Evolutionary conservation across 2,113 vertebrate genomes (phyloP).

Genomic region (Ctenodactylus gundi): DNA sequence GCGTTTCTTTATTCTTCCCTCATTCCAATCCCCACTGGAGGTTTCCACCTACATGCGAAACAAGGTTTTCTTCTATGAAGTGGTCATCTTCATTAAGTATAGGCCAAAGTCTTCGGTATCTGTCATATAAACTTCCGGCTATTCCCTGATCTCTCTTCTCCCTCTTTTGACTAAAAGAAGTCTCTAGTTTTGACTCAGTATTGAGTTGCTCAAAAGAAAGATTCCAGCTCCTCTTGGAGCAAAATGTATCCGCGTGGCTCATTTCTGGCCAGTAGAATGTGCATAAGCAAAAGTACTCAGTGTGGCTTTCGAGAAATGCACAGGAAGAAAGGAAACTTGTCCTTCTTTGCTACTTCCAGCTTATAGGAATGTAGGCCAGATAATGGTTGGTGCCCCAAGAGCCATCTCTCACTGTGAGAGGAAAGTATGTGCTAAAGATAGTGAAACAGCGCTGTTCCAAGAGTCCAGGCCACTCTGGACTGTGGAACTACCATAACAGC

Average conservation of each 20-base stretch:
- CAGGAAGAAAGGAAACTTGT: neutral
- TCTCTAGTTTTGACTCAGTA: neutral
- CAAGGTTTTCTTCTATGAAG: neutral
- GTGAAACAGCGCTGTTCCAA: neutral
- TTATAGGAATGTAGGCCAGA: neutral
- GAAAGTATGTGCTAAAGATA: neutral
- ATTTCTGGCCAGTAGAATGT: neutral
- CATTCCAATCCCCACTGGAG: neutral
- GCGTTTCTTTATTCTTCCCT: neutral
- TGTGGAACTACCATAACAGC: neutral
- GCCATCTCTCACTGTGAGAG: neutral
- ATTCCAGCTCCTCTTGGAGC: neutral
- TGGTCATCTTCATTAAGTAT: neutral
- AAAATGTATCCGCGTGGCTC: neutral
- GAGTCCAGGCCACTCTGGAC: neutral
- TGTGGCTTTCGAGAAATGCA: neutral
- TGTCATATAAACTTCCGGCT: neutral
- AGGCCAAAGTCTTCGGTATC: neutral
- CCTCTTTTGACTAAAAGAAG: neutral
- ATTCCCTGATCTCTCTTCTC: neutral
- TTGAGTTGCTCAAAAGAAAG: neutral
- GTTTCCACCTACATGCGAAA: neutral
- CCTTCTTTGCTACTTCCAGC: neutral
- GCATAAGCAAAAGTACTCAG: neutral
- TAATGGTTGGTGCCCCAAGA: neutral